phyloP scores from a whole-genome alignment of 2,113 vertebrate species.

The Paedocypris sp. region DNA sequence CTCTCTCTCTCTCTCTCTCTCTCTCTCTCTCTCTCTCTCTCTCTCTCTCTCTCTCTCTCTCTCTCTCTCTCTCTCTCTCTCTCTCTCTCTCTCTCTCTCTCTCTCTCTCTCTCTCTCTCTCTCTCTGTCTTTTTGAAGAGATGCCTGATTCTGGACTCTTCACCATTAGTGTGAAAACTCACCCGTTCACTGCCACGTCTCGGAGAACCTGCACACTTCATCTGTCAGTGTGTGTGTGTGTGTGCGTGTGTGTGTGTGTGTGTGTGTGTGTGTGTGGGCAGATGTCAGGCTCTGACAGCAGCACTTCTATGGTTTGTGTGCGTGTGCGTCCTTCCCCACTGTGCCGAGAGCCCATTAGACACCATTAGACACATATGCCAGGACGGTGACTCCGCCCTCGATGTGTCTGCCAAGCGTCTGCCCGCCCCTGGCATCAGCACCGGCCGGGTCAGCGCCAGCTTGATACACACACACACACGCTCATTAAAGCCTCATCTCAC shows the following conservation, averaged over 20 bases:
- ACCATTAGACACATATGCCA: slow-evolving; percentile 34
- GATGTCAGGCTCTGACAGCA: slow-evolving; percentile 16
- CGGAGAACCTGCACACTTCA: background rate
- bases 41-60: too few species aligned
- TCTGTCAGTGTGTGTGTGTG: slow-evolving; percentile 22
- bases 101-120: background rate
- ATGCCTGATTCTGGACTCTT: background rate
- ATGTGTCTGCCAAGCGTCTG: slow-evolving; percentile 30
- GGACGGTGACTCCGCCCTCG: background rate
- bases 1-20: too few species aligned
- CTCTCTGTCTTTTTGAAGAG: background rate
- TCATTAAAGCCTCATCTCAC: too few species aligned
- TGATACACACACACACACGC: slow-evolving; percentile 6
- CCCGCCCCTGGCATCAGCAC: slow-evolving; percentile 12
- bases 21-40: too few species aligned
- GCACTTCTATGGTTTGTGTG: slow-evolving; percentile 16
- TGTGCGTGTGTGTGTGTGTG: background rate
- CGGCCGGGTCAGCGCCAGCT: too few species aligned
- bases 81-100: background rate
- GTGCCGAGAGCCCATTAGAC: slow-evolving; percentile 25
- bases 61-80: too few species aligned
- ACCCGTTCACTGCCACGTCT: slow-evolving; percentile 6
- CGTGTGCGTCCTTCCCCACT: slow-evolving; percentile 17
- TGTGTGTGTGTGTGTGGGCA: slow-evolving; percentile 3
- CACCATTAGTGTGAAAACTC: slow-evolving; percentile 6